A percentile compares a stretch with the other conserved stretches of the same genome.
Evolutionary conservation across 2,113 vertebrate genomes (phyloP).

Genomic region (Penelope pileata): DNA sequence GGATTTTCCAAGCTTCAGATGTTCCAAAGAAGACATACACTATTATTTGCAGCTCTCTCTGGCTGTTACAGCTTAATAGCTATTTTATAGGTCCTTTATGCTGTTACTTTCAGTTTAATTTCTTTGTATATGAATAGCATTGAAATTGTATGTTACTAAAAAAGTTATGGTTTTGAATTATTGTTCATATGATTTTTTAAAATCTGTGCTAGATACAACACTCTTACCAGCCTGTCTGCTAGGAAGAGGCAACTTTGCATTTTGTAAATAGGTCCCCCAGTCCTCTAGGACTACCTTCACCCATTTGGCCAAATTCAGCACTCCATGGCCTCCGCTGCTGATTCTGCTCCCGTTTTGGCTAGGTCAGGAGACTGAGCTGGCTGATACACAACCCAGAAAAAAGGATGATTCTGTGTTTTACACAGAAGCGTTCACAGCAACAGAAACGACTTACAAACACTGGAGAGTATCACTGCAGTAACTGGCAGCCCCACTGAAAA

Average conservation of each 20-base stretch:
- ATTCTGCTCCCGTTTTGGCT: neutral
- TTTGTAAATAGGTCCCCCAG: neutral
- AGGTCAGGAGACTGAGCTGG: neutral
- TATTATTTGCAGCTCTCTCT: neutral
- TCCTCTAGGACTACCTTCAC: neutral
- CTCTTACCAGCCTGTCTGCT: neutral
- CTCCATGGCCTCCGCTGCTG: neutral
- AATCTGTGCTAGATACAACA: neutral
- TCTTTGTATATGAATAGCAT: neutral
- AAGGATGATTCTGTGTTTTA: neutral
- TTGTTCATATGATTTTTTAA: neutral
- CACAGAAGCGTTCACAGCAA: neutral
- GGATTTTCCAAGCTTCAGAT: neutral
- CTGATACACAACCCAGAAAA: neutral
- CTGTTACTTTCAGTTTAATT: neutral
- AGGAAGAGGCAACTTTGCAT: neutral
- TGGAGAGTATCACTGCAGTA: neutral
- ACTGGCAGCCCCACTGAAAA: neutral
- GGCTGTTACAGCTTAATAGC: neutral
- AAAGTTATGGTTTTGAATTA: neutral
- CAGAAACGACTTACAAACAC: neutral
- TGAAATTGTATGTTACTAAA: neutral
- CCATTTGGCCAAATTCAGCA: neutral
- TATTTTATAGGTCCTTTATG: neutral
- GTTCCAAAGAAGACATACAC: neutral